phyloP scores from a whole-genome alignment of 2,888 invertebrate species.

The Pachycephus smyrnensis region DNA sequence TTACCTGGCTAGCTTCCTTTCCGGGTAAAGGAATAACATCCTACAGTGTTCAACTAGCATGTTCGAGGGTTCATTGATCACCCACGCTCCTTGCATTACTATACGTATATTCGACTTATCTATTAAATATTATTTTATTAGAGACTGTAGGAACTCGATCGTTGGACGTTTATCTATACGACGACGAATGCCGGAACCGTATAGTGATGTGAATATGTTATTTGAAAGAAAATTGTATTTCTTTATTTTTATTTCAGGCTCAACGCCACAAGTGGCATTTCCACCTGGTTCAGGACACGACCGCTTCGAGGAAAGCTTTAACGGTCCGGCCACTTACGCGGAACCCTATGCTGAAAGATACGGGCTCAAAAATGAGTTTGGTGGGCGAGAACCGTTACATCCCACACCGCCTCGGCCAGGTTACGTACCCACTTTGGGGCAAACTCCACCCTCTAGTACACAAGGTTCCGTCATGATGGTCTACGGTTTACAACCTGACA shows the following conservation, averaged over 20 bases:
- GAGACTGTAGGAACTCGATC: background rate
- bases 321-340: constrained; percentile 62
- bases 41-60: background rate
- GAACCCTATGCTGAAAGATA: constrained; percentile 65
- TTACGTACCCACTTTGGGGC: constrained; percentile 62
- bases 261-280: constrained; percentile 59
- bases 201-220: background rate
- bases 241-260: constrained; percentile 43
- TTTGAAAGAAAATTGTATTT: background rate
- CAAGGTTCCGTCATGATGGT: constrained; percentile 97
- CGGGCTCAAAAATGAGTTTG: constrained; percentile 61
- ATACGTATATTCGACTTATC: background rate
- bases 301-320: constrained; percentile 64
- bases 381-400: constrained; percentile 62
- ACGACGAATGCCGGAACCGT: background rate
- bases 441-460: constrained; percentile 60
- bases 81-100: background rate
- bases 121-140: background rate
- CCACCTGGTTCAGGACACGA: constrained; percentile 61
- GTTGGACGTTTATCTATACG: background rate
- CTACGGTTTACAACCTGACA: constrained; percentile 93
- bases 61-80: background rate
- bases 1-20: background rate
- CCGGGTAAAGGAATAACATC: background rate
- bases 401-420: constrained; percentile 63